These are phyloP conservation scores for Caenorhabditis panamensis DNA, from an alignment of 2,888 invertebrate genomes.

Conservation along the genomic window DNA sequence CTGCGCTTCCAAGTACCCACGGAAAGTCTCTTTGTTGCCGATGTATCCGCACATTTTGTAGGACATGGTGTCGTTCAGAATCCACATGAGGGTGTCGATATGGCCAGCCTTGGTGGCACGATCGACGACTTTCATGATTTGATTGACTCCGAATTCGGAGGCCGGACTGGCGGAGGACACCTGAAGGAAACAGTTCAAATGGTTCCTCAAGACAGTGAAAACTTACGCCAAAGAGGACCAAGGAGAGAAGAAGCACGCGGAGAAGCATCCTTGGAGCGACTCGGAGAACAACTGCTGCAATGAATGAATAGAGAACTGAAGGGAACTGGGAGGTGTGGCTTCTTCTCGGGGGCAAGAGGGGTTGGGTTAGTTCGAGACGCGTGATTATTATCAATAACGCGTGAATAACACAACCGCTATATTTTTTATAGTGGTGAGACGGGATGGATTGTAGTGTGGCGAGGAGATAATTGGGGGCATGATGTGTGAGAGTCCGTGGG, in stretches of 20 bases:
- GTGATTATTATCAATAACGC: constrained; percentile 18
- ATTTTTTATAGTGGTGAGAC: constrained; percentile 25
- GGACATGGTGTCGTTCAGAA: constrained; percentile 30
- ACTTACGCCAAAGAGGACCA: constrained; percentile 34
- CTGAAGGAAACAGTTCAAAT: background rate
- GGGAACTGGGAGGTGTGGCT: constrained; percentile 2
- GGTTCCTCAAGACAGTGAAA: too few relatives aligned
- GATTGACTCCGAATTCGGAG: constrained; percentile 23
- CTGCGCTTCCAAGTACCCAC: constrained; percentile 39
- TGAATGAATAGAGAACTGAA: too few relatives aligned
- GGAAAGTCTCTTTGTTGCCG: constrained; percentile 25
- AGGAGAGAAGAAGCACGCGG: constrained; percentile 37
- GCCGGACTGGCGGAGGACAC: constrained; percentile 19
- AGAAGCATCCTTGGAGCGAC: constrained; percentile 22
- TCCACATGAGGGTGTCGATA: constrained; percentile 5
- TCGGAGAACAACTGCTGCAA: background rate
- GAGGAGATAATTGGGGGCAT: constrained; percentile 36
- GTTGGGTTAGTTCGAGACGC: constrained; percentile 2
- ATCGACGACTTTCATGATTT: constrained; percentile 34
- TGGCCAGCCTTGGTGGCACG: background rate
- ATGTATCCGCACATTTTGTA: constrained; percentile 52
- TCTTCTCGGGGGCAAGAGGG: background rate
- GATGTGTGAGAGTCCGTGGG: constrained; percentile 19
- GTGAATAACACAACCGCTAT: constrained; percentile 19
- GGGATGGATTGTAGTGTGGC: constrained; percentile 10